Evolutionary conservation across 2,113 vertebrate genomes (phyloP).

Genomic region (Neopipo cinnamomea): DNA sequence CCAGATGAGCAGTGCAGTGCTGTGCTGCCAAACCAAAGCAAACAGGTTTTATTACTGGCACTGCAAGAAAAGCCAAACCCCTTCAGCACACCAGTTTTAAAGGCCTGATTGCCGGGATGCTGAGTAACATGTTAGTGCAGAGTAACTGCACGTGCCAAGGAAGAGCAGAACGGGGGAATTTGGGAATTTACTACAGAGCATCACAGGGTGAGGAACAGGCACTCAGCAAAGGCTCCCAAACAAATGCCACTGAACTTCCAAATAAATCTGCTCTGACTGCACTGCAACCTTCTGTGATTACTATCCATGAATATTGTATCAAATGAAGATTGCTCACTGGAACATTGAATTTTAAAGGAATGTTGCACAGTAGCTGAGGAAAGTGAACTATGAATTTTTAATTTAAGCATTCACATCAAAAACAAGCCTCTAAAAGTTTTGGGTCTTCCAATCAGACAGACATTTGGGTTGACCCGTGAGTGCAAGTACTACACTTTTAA

Average conservation of each 20-base stretch:
- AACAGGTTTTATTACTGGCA: neutral
- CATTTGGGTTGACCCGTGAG: neutral
- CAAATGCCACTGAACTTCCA: conserved; percentile 46
- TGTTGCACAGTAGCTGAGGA: neutral
- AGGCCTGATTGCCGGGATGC: neutral
- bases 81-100: neutral
- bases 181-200: neutral
- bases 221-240: conserved; percentile 27
- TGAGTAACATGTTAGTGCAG: neutral
- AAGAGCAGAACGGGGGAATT: neutral
- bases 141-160: neutral
- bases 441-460: neutral
- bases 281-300: conserved; percentile 48
- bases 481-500: neutral
- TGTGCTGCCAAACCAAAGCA: neutral
- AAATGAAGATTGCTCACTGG: conserved; percentile 31
- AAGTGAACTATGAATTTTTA: conserved; percentile 51
- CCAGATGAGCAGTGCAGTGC: neutral
- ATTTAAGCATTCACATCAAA: conserved; percentile 22
- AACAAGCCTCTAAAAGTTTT: neutral
- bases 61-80: neutral
- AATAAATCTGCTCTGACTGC: conserved; percentile 51
- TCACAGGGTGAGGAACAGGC: neutral
- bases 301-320: conserved; percentile 60
- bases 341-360: conserved; percentile 54